Base-by-base conservation (phyloP, 2,113 vertebrate genomes). In the Monopterus albus region DNA sequence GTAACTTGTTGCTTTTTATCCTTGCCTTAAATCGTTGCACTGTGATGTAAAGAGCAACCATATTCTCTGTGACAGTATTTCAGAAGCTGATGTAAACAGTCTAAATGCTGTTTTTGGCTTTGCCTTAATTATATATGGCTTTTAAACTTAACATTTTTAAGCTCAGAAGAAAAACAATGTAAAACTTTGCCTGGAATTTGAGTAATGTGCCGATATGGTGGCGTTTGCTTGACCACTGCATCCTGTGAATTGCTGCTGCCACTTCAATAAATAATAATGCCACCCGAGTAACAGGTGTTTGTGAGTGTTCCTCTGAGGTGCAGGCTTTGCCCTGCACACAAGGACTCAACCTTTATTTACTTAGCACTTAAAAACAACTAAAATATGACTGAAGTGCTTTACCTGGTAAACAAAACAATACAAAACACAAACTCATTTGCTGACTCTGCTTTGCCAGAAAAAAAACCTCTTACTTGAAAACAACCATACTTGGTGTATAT, bases 1-100 rank as follows among this genome's bases (percentile, higher is more conserved):
- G 64, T 29, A n/a, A 56, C 15, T 8, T 35, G 50, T 72, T 65
- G 63, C 61, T 79, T 82, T 39, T 20, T 28, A 21, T 75, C 17
- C 2, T 64, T n/a, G 86, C 86, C 86, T 88, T 86, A 81, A 87
- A 72, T 53, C 8, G 5, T 31, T 43, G 61, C 78, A 85, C 82
- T 81, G 82, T 85, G 82, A 78, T 47, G 70, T 75, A 77, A 62
- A 81, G 50, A 71, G 0, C 47, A 62, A 78, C 40, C 7, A 15
- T 36, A 12, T 46, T 26, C 28, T 72, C 50, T 63, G 64, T 75
- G 75, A 69, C 61, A 23, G 39, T 57, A 23, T 70, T 58, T 64
- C 5, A 68, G 10, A 21, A 31, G 58, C 42, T 18, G 26, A 55
- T 46, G 45, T 42, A 1, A 36, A 55, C 28, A 26, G 58, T 46